These are phyloP conservation scores for Atta colombica DNA, from an alignment of 1,140 invertebrate genomes.

Conservation along the genomic window DNA sequence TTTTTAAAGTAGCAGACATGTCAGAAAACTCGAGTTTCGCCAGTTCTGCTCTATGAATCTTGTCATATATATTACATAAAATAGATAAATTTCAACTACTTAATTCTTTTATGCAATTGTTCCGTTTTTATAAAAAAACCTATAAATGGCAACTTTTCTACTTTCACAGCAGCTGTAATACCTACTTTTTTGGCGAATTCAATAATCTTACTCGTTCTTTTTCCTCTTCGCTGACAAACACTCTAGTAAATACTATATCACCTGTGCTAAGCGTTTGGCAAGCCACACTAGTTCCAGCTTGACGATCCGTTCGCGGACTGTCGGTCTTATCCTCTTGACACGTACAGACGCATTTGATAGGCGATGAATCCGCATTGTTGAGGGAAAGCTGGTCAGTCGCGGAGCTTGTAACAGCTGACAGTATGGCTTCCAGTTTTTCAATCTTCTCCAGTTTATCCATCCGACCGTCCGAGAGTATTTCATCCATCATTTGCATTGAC, in stretches of 20 bases:
- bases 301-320: slow-evolving; percentile 66
- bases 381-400: slow-evolving; percentile 83
- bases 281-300: slow-evolving; percentile 83
- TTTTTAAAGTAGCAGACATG: slow-evolving; percentile 49
- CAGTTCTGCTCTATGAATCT: slow-evolving; percentile 51
- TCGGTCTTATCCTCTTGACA: slow-evolving; percentile 84
- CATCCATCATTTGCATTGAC: slow-evolving; percentile 96
- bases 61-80: slow-evolving; percentile 65
- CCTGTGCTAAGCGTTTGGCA: slow-evolving; percentile 97
- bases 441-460: slow-evolving; percentile 96
- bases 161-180: slow-evolving; percentile 66
- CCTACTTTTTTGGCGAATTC: slow-evolving; percentile 83
- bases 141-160: slow-evolving; percentile 75
- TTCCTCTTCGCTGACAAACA: slow-evolving; percentile 91
- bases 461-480: slow-evolving; percentile 93
- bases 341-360: slow-evolving; percentile 86
- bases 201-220: slow-evolving; percentile 83
- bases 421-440: slow-evolving; percentile 93
- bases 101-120: slow-evolving; percentile 47
- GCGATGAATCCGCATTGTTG: slow-evolving; percentile 69
- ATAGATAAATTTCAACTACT: slow-evolving; percentile 67
- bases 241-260: slow-evolving; percentile 96
- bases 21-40: slow-evolving; percentile 44
- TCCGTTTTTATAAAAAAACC: slow-evolving; percentile 66
- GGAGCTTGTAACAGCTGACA: slow-evolving; percentile 91